Evolutionary conservation across 2,888 invertebrate genomes (phyloP).

Genomic region (Sesamia inferens): DNA sequence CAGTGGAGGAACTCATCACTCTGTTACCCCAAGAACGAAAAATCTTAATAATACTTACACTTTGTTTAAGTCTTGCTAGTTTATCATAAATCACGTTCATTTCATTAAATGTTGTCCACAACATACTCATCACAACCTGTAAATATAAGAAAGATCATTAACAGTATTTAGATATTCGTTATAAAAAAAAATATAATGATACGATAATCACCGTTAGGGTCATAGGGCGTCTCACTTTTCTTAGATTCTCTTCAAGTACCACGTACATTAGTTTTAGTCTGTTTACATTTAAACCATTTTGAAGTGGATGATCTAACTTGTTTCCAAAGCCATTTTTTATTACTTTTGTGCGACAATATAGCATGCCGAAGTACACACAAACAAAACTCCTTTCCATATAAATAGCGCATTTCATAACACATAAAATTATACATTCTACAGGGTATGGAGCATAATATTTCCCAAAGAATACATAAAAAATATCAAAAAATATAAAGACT

Average conservation of each 20-base stretch:
- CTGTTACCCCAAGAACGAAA: too few relatives aligned
- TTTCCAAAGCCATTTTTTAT: neutral
- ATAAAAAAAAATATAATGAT: too few relatives aligned
- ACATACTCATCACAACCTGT: too few relatives aligned
- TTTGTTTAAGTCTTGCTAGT: too few relatives aligned
- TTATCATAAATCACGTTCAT: too few relatives aligned
- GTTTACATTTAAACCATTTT: neutral
- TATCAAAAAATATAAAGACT: neutral
- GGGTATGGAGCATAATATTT: too few relatives aligned
- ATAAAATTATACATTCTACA: neutral
- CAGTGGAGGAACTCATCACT: too few relatives aligned
- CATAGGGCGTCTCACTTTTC: neutral
- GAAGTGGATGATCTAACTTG: neutral
- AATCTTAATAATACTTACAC: too few relatives aligned
- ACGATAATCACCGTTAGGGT: neutral
- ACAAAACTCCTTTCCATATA: neutral
- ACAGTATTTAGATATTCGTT: too few relatives aligned
- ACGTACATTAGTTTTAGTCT: neutral
- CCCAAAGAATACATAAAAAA: rapidly evolving
- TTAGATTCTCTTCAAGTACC: neutral
- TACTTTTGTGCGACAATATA: slow-evolving; percentile 6
- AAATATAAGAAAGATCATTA: too few relatives aligned
- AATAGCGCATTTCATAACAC: neutral
- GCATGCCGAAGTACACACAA: neutral
- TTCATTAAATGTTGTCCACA: too few relatives aligned